These are phyloP conservation scores for Meloidogyne exigua DNA, from an alignment of 1,140 invertebrate genomes.

Conservation along the genomic window DNA sequence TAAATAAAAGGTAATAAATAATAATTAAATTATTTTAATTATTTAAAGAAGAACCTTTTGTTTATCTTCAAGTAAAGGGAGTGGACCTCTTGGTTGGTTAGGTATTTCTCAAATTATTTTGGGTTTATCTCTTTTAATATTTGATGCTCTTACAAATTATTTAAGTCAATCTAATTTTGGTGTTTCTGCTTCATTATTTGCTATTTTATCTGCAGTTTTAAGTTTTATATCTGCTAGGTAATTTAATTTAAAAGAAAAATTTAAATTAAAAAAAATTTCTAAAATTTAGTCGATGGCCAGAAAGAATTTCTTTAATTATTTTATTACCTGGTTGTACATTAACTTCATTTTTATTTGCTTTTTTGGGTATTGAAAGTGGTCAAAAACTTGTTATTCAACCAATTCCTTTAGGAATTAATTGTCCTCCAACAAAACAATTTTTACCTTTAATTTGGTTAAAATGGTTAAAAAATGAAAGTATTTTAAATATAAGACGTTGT, in stretches of 20 bases:
- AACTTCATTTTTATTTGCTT: not conserved
- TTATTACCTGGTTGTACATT: not conserved
- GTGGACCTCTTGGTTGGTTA: not conserved
- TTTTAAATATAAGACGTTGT: not conserved
- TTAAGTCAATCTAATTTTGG: not conserved
- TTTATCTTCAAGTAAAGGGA: not conserved
- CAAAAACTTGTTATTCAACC: not conserved
- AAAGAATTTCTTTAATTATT: not conserved
- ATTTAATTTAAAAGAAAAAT: too few relatives aligned
- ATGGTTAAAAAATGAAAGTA: constrained; percentile 1
- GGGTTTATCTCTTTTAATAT: not conserved
- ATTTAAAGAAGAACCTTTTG: not conserved
- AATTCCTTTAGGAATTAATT: not conserved
- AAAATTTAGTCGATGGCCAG: constrained; percentile 1
- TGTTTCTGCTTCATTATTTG: not conserved
- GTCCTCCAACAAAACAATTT: not conserved
- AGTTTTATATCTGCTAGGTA: constrained; percentile 1
- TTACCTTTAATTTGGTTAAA: not conserved
- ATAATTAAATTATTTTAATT: too few relatives aligned
- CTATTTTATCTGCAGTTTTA: not conserved
- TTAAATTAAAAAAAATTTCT: not conserved
- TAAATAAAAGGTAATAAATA: not conserved
- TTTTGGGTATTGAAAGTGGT: constrained; percentile 1
- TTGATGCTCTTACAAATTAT: not conserved
- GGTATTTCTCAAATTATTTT: not conserved